Evolutionary conservation across 1,140 invertebrate genomes (phyloP).

Genomic region (Oscheius sp.): DNA sequence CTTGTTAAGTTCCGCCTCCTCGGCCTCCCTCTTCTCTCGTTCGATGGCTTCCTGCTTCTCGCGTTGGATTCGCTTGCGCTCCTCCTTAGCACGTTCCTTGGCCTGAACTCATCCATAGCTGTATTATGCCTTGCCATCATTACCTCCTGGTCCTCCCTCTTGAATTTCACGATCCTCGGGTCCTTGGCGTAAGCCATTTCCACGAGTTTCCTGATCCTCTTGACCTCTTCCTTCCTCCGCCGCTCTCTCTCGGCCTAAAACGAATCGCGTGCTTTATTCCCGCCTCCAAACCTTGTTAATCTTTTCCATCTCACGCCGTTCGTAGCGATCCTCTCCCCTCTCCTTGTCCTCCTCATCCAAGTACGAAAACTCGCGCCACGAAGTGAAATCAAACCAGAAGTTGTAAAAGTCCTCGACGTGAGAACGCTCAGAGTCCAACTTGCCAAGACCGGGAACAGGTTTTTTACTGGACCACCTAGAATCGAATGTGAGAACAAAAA

Average conservation of each 20-base stretch:
- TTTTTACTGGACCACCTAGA: conserved; percentile 81
- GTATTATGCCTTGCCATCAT: no score
- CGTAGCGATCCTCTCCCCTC: conserved; percentile 87
- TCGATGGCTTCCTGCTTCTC: conserved; percentile 64
- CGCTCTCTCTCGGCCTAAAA: conserved; percentile 72
- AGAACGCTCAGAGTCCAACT: conserved; percentile 67
- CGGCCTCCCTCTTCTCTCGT: conserved; percentile 71
- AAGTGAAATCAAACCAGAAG: conserved; percentile 87
- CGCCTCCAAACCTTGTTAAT: conserved; percentile 76
- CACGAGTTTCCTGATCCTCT: conserved; percentile 80
- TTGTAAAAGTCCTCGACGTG: conserved; percentile 67
- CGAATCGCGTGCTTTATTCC: background rate
- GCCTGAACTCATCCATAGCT: no score
- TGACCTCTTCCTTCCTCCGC: conserved; percentile 93
- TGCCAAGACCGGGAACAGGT: conserved; percentile 80
- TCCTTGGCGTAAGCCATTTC: conserved; percentile 90
- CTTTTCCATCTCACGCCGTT: conserved; percentile 93
- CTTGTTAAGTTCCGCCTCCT: conserved; percentile 45
- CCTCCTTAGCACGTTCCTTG: conserved; percentile 69
- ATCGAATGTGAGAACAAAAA: background rate
- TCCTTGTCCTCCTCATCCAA: conserved; percentile 97
- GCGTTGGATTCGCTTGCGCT: conserved; percentile 69
- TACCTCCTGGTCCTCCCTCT: conserved; percentile 74
- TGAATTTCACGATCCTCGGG: conserved; percentile 83
- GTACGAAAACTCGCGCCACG: conserved; percentile 97